These are phyloP conservation scores for Drosophila melanogaster DNA, from an alignment of 1,140 invertebrate genomes.

Conservation along the genomic window Release_6_plus_ISO1_MT NT_037436.4:6828001-6828500, in stretches of 20 bases:
- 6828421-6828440: slow-evolving; percentile 38
- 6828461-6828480: slow-evolving; percentile 29
- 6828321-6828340: neutral
- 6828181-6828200: slow-evolving; percentile 66
- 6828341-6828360: neutral
- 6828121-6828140: slow-evolving; percentile 54
- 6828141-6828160: slow-evolving; percentile 66
- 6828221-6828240: slow-evolving; percentile 49
- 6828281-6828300: neutral
- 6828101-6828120: slow-evolving; percentile 66
- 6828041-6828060: slow-evolving; percentile 27
- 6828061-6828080: neutral
- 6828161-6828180: slow-evolving; percentile 68
- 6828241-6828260: slow-evolving; percentile 28
- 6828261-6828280: neutral
- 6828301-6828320: neutral
- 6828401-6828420: slow-evolving; percentile 1
- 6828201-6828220: slow-evolving; percentile 31
- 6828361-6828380: neutral
- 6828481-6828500: slow-evolving; percentile 33
- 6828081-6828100: slow-evolving; percentile 33
- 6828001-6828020: slow-evolving; percentile 78
- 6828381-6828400: neutral
- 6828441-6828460: slow-evolving; percentile 46
- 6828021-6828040: slow-evolving; percentile 44